Evolutionary conservation across 2,113 vertebrate genomes (phyloP).

Genomic region (Pedionomus torquatus): DNA sequence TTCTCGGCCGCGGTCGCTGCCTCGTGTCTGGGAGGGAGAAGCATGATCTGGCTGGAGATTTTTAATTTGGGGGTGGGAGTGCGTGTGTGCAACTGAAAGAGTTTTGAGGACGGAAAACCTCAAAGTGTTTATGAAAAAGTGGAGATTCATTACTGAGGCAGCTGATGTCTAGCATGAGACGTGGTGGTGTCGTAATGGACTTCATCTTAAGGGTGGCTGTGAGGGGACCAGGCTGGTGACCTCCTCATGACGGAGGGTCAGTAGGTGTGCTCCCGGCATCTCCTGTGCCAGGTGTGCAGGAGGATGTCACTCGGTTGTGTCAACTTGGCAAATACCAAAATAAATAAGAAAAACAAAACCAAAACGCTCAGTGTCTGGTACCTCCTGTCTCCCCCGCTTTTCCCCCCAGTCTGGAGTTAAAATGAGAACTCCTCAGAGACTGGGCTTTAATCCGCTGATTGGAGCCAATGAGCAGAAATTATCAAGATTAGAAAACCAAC

Average conservation of each 20-base stretch:
- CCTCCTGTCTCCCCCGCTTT: slow-evolving; percentile 4
- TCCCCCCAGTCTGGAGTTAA: slow-evolving; percentile 21
- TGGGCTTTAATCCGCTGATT: slow-evolving; percentile 19
- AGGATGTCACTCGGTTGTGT: neutral
- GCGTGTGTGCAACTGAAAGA: neutral
- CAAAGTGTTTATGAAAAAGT: neutral
- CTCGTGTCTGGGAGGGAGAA: slow-evolving; percentile 30
- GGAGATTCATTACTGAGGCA: neutral
- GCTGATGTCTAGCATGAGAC: neutral
- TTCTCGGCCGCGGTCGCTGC: slow-evolving; percentile 45
- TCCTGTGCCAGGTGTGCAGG: neutral
- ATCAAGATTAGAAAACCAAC: slow-evolving; percentile 33
- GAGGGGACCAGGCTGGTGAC: neutral
- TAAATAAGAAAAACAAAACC: slow-evolving; percentile 30
- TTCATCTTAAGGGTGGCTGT: neutral
- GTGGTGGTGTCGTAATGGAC: neutral
- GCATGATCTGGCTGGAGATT: neutral
- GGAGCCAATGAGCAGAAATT: slow-evolving; percentile 62
- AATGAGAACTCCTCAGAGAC: slow-evolving; percentile 26
- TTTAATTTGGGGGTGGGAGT: neutral
- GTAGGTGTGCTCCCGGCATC: neutral
- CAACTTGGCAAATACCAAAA: slow-evolving; percentile 42
- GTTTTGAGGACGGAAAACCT: neutral
- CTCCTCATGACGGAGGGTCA: neutral
- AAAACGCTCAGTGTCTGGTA: neutral